Conservation (phyloP, 2,888 invertebrate species). For the Trissolcus japonicus region DNA sequence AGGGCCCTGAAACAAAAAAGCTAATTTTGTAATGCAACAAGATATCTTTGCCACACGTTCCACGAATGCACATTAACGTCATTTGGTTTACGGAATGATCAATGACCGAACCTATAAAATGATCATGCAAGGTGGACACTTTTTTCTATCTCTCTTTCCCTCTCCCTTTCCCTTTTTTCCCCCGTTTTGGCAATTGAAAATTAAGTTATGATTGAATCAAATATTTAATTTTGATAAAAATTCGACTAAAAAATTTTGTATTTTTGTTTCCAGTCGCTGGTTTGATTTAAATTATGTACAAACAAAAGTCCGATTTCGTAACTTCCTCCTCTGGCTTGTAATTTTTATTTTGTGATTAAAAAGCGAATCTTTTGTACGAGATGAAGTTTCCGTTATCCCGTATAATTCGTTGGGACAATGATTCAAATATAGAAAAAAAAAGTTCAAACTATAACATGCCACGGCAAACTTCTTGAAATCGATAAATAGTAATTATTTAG, state of each 20-base stretch:
- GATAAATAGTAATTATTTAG: conserved; percentile 52
- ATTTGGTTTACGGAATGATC: conserved; percentile 36
- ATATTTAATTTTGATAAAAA: too few species aligned
- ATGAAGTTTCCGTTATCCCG: too few species aligned
- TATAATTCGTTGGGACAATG: conserved; percentile 12
- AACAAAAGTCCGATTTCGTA: too few species aligned
- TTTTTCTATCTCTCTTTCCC: background rate
- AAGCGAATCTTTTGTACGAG: conserved; percentile 2
- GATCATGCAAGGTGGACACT: conserved; percentile 19
- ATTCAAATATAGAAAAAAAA: conserved; percentile 19
- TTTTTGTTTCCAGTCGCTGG: background rate
- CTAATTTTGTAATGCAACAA: conserved; percentile 52
- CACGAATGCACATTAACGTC: conserved; percentile 47
- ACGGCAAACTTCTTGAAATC: conserved; percentile 41
- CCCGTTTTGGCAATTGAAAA: too few species aligned
- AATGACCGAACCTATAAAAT: conserved; percentile 12
- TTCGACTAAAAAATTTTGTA: too few species aligned
- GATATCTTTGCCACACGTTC: conserved; percentile 42
- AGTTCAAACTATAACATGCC: conserved; percentile 7
- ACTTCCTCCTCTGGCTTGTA: too few species aligned
- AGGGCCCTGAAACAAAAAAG: conserved; percentile 40
- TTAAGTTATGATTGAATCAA: too few species aligned
- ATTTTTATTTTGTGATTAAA: background rate
- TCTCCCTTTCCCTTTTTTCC: too few species aligned
- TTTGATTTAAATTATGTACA: too few species aligned